Conservation (phyloP, 2,888 invertebrate genomes). For the Helobdella robusta region DNA sequence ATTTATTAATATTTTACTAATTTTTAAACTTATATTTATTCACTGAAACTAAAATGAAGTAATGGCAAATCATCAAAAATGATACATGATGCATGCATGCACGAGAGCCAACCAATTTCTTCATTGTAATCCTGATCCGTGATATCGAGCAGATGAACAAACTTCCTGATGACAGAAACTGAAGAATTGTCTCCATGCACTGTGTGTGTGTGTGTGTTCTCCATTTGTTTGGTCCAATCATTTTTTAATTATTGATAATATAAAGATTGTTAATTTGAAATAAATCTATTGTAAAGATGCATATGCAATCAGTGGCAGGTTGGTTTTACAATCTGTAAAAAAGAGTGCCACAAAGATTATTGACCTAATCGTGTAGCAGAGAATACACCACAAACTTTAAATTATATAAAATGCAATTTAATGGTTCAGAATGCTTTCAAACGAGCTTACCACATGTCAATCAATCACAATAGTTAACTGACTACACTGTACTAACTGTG, state of each 20-base stretch:
- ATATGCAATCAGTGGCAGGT: too few species aligned
- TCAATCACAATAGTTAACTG: too few species aligned
- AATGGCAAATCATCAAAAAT: neutral
- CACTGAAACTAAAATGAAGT: neutral
- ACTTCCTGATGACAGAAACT: slow-evolving; percentile 51
- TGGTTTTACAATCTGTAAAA: too few species aligned
- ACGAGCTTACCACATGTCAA: too few species aligned
- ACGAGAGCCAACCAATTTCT: slow-evolving; percentile 51
- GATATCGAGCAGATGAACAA: slow-evolving; percentile 62
- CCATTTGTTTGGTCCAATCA: neutral
- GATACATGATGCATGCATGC: neutral
- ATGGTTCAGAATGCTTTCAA: too few species aligned
- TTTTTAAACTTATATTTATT: neutral
- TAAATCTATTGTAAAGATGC: too few species aligned
- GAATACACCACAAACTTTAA: too few species aligned
- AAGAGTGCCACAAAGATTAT: too few species aligned
- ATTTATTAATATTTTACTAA: neutral
- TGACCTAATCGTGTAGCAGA: too few species aligned
- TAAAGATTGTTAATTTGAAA: neutral
- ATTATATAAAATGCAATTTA: too few species aligned
- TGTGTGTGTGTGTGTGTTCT: slow-evolving; percentile 33
- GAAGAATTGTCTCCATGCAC: slow-evolving; percentile 47
- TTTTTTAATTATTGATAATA: neutral
- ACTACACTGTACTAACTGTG: too few species aligned
- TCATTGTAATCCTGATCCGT: slow-evolving; percentile 65